Base-by-base conservation (phyloP, 2,888 invertebrate species). In the Microplitis manilae region DNA sequence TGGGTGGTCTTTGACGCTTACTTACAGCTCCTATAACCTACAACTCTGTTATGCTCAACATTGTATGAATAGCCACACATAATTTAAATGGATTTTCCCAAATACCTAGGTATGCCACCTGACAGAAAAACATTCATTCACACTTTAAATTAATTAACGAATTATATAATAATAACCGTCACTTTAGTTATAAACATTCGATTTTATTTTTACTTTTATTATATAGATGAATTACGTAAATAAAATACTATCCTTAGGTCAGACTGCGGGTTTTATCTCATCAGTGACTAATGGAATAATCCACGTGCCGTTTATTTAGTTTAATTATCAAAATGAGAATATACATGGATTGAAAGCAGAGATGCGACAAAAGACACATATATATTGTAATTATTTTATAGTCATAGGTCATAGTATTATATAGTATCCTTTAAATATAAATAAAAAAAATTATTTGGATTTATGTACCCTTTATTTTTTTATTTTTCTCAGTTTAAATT, bases 291-390 rank as follows among this genome's bases (percentile, higher is more conserved):
- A 62, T 70, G 80, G 69, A 76, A 76, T 84, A 81, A 84, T 85
- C 87, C 89, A 89, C 89, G 89, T 89, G 89, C 86, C 88, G 83
- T 86, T 87, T 88, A 89, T 89, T 5, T 89, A 89, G 86, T 87
- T 86, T 89, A 88, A 88, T 88, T 87, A 86, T 83, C 81, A 80
- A 79, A 73, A 68, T 17, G 41, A 39, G 7, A 65, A 30, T 30
- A 75, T 69, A 75, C 65, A 65, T 20, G 70, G 73, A 59, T 64
- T 8, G 71, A 59, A 60, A 74, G 62, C 76, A 76, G 77, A 64
- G 69, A 73, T 69, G 73, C 73, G 77, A 75, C 39, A 61, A 75
- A 62, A 61, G 65, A 67, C 76, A 79, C 79, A 78, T 79, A 30
- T 30, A 30, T 30, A 30, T 30, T 30, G 30, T 30, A 30, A 30